Base-by-base conservation (phyloP, 2,888 invertebrate genomes). In the Epistrophella euchroma region DNA sequence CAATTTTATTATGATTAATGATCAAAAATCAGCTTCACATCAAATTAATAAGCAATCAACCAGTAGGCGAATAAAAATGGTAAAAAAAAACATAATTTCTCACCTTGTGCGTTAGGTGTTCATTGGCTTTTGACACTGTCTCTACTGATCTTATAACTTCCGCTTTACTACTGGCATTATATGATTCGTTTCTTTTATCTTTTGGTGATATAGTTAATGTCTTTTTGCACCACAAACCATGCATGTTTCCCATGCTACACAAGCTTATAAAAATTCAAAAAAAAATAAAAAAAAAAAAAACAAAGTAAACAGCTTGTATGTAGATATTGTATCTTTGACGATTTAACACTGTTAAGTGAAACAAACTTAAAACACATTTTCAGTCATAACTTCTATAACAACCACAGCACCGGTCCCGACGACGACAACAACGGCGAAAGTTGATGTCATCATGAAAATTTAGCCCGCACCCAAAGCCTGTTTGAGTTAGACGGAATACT, bases 191-290 rank as follows among this genome's bases (percentile, higher is more conserved):
- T 43, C 22, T 37, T 17, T 80, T 81, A 72, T 72, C 82, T 56
- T 72, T 82, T 35, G 85, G 75, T 13, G 79, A 72, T 32, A 88
- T 87, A 72, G 84, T 87, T 71, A 89, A 68, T 22, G 88, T 87
- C 88, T 92, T 92, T 89, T 91, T 92, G 90, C 92, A 92, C 92
- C 91, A 92, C 90, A 92, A 90, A 84, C 90, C 90, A 88, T 92
- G 91, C 88, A 90, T 89, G 90, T 92, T 92, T 89, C 92, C 92
- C 92, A 92, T 92, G 89, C 90, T 91, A 90, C 10, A 22, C 5
- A 15, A 15, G 10, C 40, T 22, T 40, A 15, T 40, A 15, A 28
- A 28, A 28, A 28, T 25, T 7, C 2, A 13, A 28, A 17, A 22
- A 50, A 43, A 25, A 10, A 9, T 13, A 10, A n/a, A 3, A 22